phyloP scores from a whole-genome alignment of 1,140 invertebrate species.

The Caenorhabditis tropicalis region DNA sequence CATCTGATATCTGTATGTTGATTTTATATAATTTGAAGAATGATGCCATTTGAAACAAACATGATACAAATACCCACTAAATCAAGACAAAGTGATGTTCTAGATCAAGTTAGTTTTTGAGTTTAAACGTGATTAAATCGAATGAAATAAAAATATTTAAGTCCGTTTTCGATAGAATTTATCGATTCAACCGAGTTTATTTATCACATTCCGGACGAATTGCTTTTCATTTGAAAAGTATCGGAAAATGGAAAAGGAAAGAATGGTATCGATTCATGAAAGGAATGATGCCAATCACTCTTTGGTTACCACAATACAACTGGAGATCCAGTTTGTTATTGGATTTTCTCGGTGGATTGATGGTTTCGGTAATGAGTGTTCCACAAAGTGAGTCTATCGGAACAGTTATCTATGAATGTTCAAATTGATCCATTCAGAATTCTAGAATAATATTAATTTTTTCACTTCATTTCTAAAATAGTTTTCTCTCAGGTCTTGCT shows the following conservation, averaged over 20 bases:
- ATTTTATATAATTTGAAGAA: not conserved
- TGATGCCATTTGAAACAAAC: not conserved
- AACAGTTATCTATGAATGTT: not conserved
- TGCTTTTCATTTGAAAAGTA: constrained; percentile 20
- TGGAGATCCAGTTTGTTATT: constrained; percentile 70
- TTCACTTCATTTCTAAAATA: too few species aligned
- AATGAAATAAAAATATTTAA: not conserved
- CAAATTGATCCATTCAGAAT: not conserved
- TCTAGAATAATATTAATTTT: not conserved
- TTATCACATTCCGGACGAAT: constrained; percentile 13
- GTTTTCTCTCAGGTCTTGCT: constrained; percentile 71
- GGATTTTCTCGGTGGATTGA: constrained; percentile 73
- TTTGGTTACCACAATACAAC: constrained; percentile 69
- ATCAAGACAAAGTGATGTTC: constrained; percentile 23
- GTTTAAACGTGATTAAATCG: too few species aligned
- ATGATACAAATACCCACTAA: constrained; percentile 15
- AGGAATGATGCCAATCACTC: constrained; percentile 38
- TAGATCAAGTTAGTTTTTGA: constrained; percentile 11
- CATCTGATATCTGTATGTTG: not conserved
- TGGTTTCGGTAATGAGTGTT: constrained; percentile 73
- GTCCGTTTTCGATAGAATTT: not conserved
- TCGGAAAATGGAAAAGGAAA: constrained; percentile 48
- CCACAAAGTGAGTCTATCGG: constrained; percentile 69
- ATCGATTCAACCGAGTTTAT: not conserved
- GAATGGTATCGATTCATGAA: constrained; percentile 48